Conservation (phyloP, 35 echinoderm and acorn worm species). For the Stichopus chloronotus region DNA sequence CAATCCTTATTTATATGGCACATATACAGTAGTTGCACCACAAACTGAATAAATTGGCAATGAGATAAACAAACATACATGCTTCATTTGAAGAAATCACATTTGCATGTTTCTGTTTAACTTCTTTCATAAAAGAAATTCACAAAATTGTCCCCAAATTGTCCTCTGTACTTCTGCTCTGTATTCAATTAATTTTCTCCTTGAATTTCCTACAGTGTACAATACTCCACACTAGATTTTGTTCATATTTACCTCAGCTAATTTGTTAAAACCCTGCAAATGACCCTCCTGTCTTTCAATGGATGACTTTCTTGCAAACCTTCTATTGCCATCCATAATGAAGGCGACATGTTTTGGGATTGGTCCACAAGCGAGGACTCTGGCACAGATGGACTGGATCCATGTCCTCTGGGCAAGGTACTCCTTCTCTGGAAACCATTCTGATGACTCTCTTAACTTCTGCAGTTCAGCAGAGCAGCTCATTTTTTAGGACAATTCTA, state of each 20-base stretch:
- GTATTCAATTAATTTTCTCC: too few species aligned
- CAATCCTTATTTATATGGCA: too few species aligned
- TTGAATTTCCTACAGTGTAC: too few species aligned
- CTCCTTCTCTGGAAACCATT: constrained; percentile 95
- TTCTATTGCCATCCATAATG: constrained; percentile 99
- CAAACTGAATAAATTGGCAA: too few species aligned
- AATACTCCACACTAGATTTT: too few species aligned
- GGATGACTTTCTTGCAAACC: constrained; percentile 82
- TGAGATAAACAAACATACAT: too few species aligned
- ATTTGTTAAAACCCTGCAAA: constrained; percentile 91
- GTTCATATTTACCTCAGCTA: constrained; percentile 77
- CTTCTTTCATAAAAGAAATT: too few species aligned
- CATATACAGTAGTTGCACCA: too few species aligned
- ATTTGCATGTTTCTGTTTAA: too few species aligned
- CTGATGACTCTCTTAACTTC: constrained; percentile 57
- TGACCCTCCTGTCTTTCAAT: constrained; percentile 79
- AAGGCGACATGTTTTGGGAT: constrained; percentile 90
- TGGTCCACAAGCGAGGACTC: constrained; percentile 74
- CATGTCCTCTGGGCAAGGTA: constrained; percentile 81
- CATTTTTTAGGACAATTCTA: neutral
- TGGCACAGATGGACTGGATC: constrained; percentile 76
- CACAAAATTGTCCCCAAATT: too few species aligned
- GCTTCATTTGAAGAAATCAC: too few species aligned
- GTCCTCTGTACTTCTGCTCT: too few species aligned
- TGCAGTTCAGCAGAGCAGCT: constrained; percentile 7